Percentiles rank a stretch among this genome's conserved stretches.
phyloP scores from a whole-genome alignment of 1,140 invertebrate species.

The Vollenhovia emeryi region DNA sequence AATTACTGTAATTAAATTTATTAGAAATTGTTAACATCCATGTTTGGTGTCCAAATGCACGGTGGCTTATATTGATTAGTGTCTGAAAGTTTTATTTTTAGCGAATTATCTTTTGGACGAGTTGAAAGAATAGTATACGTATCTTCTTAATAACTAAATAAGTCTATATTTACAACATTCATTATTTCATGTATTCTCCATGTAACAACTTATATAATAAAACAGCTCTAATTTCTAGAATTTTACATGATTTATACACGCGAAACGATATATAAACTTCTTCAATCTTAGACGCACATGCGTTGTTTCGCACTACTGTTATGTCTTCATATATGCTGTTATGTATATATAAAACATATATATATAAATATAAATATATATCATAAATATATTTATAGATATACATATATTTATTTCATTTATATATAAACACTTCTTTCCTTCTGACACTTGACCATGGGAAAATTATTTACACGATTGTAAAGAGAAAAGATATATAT shows the following conservation, averaged over 20 bases:
- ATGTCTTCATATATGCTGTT: slow-evolving; percentile 34
- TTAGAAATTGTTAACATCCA: not conserved
- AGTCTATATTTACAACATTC: slow-evolving; percentile 85
- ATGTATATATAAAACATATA: slow-evolving; percentile 69
- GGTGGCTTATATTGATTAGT: not conserved
- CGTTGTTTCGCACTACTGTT: not conserved
- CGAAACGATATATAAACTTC: slow-evolving; percentile 67
- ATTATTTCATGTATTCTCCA: slow-evolving; percentile 77
- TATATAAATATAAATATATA: slow-evolving; percentile 66
- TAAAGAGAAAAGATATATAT: slow-evolving; percentile 59
- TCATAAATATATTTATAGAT: slow-evolving; percentile 46
- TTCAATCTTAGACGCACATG: slow-evolving; percentile 16
- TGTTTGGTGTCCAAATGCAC: not conserved
- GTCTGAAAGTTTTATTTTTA: slow-evolving; percentile 25
- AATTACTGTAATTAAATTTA: not conserved
- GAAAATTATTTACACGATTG: slow-evolving; percentile 68
- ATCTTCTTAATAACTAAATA: slow-evolving; percentile 84
- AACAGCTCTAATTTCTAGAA: slow-evolving; percentile 83
- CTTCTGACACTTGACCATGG: slow-evolving; percentile 51
- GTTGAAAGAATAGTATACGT: slow-evolving; percentile 39
- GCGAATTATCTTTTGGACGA: slow-evolving; percentile 19
- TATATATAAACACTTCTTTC: slow-evolving; percentile 66
- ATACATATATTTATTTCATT: slow-evolving; percentile 59
- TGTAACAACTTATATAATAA: slow-evolving; percentile 84
- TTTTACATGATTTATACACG: slow-evolving; percentile 84